Evolutionary conservation across 2,113 vertebrate species (phyloP).

Genomic region (Suncus etruscus): DNA sequence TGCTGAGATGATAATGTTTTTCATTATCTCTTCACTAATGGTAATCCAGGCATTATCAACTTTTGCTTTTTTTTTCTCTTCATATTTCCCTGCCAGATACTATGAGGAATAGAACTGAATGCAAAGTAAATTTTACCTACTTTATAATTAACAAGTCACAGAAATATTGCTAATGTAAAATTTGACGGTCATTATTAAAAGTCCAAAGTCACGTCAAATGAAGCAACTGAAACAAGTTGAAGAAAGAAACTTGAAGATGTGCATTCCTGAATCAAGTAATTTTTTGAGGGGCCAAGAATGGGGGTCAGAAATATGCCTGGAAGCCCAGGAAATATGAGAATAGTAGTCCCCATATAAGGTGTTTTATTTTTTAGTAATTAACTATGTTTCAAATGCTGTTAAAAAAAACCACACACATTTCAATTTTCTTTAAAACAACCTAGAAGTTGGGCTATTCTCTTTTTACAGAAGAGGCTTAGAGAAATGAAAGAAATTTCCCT

Average conservation of each 20-base stretch:
- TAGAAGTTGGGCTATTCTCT: background rate
- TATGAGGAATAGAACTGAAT: background rate
- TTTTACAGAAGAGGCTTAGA: background rate
- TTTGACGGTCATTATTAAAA: background rate
- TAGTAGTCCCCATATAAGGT: background rate
- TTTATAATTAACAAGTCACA: slow-evolving; percentile 26
- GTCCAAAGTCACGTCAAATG: background rate
- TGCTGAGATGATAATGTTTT: slow-evolving; percentile 38
- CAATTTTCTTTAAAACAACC: background rate
- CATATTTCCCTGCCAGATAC: background rate
- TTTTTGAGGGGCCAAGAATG: too few relatives aligned
- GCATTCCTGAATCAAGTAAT: background rate
- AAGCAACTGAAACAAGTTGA: background rate
- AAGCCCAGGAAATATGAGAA: background rate
- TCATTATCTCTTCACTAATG: slow-evolving; percentile 56
- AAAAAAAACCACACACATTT: background rate
- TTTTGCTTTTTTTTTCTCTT: slow-evolving; percentile 34
- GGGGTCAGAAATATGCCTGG: background rate
- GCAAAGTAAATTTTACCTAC: background rate
- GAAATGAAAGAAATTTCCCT: background rate
- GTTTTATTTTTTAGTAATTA: background rate
- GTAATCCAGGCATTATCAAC: slow-evolving; percentile 45
- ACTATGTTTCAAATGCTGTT: background rate
- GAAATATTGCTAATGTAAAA: background rate
- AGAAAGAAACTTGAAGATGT: background rate